Percentiles rank a stretch among this genome's conserved stretches.
Conservation (phyloP, 2,888 invertebrate species). For the Drosophila mulleri region DNA sequence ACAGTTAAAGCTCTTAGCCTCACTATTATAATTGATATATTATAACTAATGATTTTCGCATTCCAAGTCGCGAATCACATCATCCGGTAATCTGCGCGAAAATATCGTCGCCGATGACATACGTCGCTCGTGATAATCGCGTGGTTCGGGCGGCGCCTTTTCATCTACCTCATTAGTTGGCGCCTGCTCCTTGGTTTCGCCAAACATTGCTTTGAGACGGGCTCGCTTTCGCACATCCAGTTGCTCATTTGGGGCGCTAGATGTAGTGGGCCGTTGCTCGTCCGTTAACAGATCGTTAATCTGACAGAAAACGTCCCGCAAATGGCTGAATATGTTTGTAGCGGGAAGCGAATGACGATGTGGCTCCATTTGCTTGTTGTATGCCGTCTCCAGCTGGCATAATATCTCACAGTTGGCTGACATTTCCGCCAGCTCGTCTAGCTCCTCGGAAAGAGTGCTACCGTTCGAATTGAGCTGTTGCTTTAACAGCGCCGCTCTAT, state of each 20-base stretch:
- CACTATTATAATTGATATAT: too few species aligned
- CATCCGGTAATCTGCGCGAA: conserved; percentile 54
- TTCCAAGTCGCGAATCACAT: conserved; percentile 56
- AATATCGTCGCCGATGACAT: conserved; percentile 74
- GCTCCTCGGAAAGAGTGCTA: conserved; percentile 54
- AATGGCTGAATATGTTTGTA: conserved; percentile 67
- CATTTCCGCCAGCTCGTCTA: conserved; percentile 48
- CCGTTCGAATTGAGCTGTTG: conserved; percentile 42
- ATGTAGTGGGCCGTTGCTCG: conserved; percentile 13
- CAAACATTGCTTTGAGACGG: conserved; percentile 61
- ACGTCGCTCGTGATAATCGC: conserved; percentile 50
- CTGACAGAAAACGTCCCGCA: conserved; percentile 50
- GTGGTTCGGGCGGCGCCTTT: neutral
- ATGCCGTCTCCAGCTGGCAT: conserved; percentile 70
- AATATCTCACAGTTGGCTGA: conserved; percentile 51
- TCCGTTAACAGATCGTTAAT: conserved; percentile 49
- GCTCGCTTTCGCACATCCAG: conserved; percentile 35
- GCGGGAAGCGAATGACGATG: conserved; percentile 51
- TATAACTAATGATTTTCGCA: neutral
- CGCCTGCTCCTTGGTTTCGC: conserved; percentile 12
- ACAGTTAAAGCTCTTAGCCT: too few species aligned
- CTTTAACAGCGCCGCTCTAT: conserved; percentile 4
- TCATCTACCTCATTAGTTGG: neutral
- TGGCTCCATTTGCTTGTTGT: conserved; percentile 74
- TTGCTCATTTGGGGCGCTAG: conserved; percentile 28